A percentile compares a stretch with the other conserved stretches of the same genome.
Conservation (phyloP, 2,113 vertebrate genomes). For the Anser brachyrhynchus region DNA sequence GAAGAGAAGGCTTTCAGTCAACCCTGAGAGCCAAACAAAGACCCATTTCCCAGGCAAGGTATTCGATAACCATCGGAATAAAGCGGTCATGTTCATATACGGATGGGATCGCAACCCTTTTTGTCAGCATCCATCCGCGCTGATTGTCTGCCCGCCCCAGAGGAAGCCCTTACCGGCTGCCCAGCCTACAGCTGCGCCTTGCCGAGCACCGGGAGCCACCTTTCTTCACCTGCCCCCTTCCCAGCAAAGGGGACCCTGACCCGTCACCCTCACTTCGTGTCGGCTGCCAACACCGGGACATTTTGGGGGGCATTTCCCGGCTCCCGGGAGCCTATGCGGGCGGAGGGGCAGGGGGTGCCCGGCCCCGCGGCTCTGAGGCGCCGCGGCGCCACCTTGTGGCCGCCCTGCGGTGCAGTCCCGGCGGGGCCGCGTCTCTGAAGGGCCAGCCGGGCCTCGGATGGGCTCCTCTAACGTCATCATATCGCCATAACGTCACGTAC, state of each 20-base stretch:
- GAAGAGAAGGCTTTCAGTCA: not conserved
- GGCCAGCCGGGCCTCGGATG: not conserved
- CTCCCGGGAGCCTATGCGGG: no score
- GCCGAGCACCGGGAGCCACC: not conserved
- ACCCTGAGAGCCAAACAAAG: constrained; percentile 33
- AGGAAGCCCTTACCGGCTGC: not conserved
- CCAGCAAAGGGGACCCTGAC: fast-evolving
- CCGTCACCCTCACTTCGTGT: fast-evolving
- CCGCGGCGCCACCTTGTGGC: not conserved
- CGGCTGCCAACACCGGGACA: fast-evolving
- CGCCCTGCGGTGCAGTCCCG: not conserved
- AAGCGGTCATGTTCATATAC: not conserved
- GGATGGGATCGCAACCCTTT: not conserved
- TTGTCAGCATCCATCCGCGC: not conserved
- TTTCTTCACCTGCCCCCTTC: not conserved
- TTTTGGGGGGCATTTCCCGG: not conserved
- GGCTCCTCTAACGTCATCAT: not conserved
- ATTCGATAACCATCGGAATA: not conserved
- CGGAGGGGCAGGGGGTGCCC: not conserved
- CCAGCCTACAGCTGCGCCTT: not conserved
- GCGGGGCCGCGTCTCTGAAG: no score
- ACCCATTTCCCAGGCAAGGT: constrained; percentile 29
- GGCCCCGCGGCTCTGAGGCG: not conserved
- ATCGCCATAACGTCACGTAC: no score
- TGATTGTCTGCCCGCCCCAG: not conserved